Evolutionary conservation across 1,140 invertebrate species (phyloP).

Genomic region (Pseudomyrmex sp.): DNA sequence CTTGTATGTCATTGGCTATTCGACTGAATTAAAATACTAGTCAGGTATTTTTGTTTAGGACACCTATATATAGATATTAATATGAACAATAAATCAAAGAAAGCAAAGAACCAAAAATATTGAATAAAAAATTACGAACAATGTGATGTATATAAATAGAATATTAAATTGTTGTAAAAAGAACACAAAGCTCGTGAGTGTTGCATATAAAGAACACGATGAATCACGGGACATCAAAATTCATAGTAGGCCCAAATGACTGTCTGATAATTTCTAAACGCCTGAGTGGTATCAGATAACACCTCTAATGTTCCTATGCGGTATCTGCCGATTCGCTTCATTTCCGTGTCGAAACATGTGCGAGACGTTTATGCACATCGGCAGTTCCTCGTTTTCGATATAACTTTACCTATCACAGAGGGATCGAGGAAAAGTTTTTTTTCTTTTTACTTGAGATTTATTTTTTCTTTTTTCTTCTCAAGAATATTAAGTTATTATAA

Average conservation of each 20-base stretch:
- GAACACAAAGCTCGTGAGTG: neutral
- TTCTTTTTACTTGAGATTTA: neutral
- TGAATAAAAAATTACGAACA: neutral
- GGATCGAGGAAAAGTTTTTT: neutral
- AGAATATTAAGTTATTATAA: conserved; percentile 12
- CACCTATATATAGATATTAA: neutral
- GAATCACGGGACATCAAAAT: conserved; percentile 37
- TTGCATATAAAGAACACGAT: neutral
- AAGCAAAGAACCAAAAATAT: neutral
- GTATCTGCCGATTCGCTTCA: conserved; percentile 79
- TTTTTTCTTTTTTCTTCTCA: neutral
- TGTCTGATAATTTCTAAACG: conserved; percentile 73
- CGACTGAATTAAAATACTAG: conserved; percentile 20
- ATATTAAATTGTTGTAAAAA: neutral
- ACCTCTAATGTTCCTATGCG: conserved; percentile 75
- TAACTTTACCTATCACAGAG: conserved; percentile 57
- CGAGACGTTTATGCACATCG: conserved; percentile 51
- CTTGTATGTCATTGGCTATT: conserved; percentile 27
- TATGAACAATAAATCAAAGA: neutral
- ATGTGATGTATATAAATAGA: neutral
- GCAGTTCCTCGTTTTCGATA: conserved; percentile 62
- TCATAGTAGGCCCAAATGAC: conserved; percentile 55
- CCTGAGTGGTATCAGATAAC: conserved; percentile 69
- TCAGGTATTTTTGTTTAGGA: conserved; percentile 16
- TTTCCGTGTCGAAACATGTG: conserved; percentile 69